Percentiles rank a stretch among this genome's conserved stretches.
phyloP scores from a whole-genome alignment of 2,888 invertebrate species.

The Oeneis ivallda region DNA sequence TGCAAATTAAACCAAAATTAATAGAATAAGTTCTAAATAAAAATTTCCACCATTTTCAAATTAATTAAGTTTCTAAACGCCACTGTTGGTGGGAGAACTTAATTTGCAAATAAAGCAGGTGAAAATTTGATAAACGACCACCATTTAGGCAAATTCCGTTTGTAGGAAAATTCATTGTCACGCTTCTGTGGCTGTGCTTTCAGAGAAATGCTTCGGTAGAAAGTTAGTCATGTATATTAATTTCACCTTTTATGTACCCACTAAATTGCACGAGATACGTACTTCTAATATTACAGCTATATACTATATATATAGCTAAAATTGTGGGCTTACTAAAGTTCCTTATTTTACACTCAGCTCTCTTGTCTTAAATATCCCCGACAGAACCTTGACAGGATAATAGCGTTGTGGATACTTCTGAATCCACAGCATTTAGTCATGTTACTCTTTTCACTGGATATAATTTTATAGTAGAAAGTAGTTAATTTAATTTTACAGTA shows the following conservation, averaged over 20 bases:
- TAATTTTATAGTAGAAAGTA: no score
- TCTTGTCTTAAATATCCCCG: no score
- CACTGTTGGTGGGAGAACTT: constrained; percentile 30
- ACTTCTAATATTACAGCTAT: no score
- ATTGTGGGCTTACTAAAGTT: no score
- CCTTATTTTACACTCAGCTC: no score
- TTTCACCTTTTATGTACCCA: not conserved
- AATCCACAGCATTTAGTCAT: no score
- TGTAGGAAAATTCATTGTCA: constrained; percentile 33
- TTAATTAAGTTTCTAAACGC: constrained; percentile 37
- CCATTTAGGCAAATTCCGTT: constrained; percentile 36
- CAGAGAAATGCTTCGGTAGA: not conserved
- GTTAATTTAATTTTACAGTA: no score
- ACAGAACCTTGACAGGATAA: no score
- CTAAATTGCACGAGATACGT: no score
- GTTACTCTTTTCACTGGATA: no score
- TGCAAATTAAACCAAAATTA: not conserved
- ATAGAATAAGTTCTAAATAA: not conserved
- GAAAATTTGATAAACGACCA: constrained; percentile 40
- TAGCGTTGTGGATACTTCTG: no score
- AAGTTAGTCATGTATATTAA: not conserved
- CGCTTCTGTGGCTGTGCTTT: not conserved
- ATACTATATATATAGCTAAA: no score
- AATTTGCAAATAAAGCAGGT: constrained; percentile 41
- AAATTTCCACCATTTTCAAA: constrained; percentile 16